A percentile compares a stretch with the other conserved stretches of the same genome.
Conservation (phyloP, 1,140 invertebrate species). For the Caerostris extrusa region DNA sequence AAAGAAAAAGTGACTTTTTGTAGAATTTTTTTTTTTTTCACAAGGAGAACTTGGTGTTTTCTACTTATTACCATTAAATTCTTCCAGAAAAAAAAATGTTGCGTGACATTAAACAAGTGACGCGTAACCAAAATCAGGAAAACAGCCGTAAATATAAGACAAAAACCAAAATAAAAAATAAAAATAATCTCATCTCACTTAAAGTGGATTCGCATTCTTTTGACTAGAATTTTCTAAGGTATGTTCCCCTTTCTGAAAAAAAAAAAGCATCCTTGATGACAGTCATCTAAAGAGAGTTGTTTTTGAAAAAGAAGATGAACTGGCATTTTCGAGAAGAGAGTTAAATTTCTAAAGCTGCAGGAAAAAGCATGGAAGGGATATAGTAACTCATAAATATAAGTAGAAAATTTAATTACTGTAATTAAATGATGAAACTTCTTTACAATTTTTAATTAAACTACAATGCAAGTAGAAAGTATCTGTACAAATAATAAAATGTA, state of each 20-base stretch:
- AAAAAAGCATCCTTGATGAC: neutral
- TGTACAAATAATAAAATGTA: no score
- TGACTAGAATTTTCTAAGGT: slow-evolving; percentile 1
- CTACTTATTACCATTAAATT: slow-evolving; percentile 44
- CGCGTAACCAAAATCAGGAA: slow-evolving; percentile 33
- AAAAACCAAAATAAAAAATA: neutral
- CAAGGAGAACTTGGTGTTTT: slow-evolving; percentile 40
- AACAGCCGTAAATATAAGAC: slow-evolving; percentile 25
- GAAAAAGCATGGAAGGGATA: neutral
- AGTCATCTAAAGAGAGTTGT: neutral
- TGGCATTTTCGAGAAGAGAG: neutral
- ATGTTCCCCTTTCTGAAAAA: slow-evolving; percentile 12
- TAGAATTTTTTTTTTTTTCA: slow-evolving; percentile 5
- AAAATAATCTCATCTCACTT: slow-evolving; percentile 18
- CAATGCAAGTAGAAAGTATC: no score
- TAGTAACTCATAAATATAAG: neutral
- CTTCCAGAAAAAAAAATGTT: neutral
- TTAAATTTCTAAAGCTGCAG: neutral
- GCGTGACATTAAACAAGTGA: slow-evolving; percentile 48
- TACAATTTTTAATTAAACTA: no score
- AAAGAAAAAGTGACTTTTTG: slow-evolving; percentile 28
- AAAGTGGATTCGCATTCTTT: slow-evolving; percentile 34
- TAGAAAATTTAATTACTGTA: no score
- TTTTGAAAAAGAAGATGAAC: neutral
- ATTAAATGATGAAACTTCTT: no score